Evolutionary conservation across 2,888 invertebrate species (phyloP), one percentile per base, ranked within the genome.

Genomic region (Epirrita christyi): DNA sequence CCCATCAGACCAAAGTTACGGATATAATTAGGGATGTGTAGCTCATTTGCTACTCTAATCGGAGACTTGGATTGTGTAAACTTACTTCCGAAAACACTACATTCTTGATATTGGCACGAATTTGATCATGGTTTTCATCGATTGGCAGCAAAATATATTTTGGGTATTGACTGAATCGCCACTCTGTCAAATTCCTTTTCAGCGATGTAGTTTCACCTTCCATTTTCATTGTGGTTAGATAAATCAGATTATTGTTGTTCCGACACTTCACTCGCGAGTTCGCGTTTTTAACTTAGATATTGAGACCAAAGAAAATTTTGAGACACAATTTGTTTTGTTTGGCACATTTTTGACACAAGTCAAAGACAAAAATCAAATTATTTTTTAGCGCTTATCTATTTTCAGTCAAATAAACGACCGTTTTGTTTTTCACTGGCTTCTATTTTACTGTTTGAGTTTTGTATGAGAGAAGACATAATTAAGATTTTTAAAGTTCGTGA

Each of bases 1-100:
- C 21, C 21, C 21, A 21, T n/a, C n/a, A n/a, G n/a, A n/a, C n/a
- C n/a, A n/a, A n/a, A n/a, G n/a, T n/a, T n/a, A n/a, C n/a, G n/a
- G n/a, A n/a, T n/a, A n/a, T n/a, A n/a, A n/a, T n/a, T n/a, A n/a
- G n/a, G n/a, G n/a, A n/a, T n/a, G n/a, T n/a, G n/a, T n/a, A n/a
- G n/a, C n/a, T n/a, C n/a, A n/a, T n/a, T n/a, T n/a, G n/a, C n/a
- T n/a, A n/a, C n/a, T n/a, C n/a, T n/a, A n/a, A n/a, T n/a, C n/a
- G 27, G 21, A 47, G 13, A 27, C 14, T 27, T 8, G 36, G 37
- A 6, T 42, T 21, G 15, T 27, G 64, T 41, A 6, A 3, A 5
- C 49, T 71, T 57, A 94, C 94, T 79, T 90, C 87, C 1, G 94
- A 94, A 79, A 94, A 94, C 54, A 94, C 86, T n/a, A 93, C 93